Evolutionary conservation across 2,888 invertebrate genomes (phyloP), one percentile per base, ranked within the genome.

Genomic region (Trichopria drosophilae): DNA sequence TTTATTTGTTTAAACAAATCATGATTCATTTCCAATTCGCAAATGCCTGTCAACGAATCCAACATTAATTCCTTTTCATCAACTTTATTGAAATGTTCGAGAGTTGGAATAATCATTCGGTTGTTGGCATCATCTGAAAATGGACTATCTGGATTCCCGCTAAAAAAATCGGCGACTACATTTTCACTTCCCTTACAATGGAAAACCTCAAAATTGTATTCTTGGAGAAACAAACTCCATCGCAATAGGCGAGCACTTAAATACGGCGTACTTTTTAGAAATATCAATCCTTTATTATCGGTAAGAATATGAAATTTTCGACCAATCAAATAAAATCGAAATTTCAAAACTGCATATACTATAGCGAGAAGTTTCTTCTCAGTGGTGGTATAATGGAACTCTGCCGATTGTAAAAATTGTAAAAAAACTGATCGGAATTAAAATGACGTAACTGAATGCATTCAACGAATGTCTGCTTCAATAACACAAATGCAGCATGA

Each of bases 221-320:
- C n/a, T 35, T 66, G 62, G 2, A 67, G 48, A n/a, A 48, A 57
- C 1, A 61, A 15, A 7, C 59, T 50, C 64, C 66, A 70, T 5
- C 71, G 32, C 2, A 58, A 60, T 0, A 69, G 20, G 10, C 67
- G 43, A 4, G 57, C 48, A 28, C 51, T 59, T 3, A 59, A 35
- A 4, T 68, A 31, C 24, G 59, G 53, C 37, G 68, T 66, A 1
- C 43, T 51, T 26, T 51, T 50, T 15, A 69, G 15, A 37, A 68
- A 70, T 0, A 55, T 60, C 1, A 69, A 31, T 1, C 63, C 57
- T 28, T 60, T 60, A 41, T 67, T 65, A 29, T 69, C 68, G 0
- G 64, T 66, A 10, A 55, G 34, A 3, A 68, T 54, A 0, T 52
- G 47, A 1, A 67, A 42, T 12, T 47, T 16, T 0, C 42, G 37